Evolutionary conservation across 1,140 invertebrate genomes (phyloP), one percentile per base, ranked within the genome.

Genomic region (Choristoneura fumiferana): DNA sequence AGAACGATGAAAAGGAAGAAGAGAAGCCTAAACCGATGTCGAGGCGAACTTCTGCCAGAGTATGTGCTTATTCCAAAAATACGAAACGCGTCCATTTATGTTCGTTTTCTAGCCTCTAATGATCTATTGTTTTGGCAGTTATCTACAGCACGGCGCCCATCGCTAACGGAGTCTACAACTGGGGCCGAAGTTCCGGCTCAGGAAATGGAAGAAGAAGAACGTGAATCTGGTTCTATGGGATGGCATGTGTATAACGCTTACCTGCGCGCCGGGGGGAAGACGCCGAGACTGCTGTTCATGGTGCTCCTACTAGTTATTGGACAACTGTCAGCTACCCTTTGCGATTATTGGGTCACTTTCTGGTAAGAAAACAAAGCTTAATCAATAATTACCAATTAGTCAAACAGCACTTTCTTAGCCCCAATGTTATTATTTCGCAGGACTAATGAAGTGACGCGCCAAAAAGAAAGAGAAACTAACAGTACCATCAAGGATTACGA

Each of bases 311-410:
- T 91, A 8, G 61, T 91, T 1, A 52, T 90, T 13, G 89, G 89
- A 5, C 91, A 91, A 66, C 63, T 90, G 0, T 85, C 89, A 0
- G 86, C 89, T 1, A 91, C 87, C 5, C 71, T 88, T 2, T 87
- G 83, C 39, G 91, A 91, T 62, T 91, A 90, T 40, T 91, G 90
- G 90, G 87, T 91, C 12, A 90, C 89, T 1, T 87, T 86, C 65
- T 91, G 90, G 90, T 90, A 72, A 67, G 59, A 45, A 5, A 8
- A 37, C n/a, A 37, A 1, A 37, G 8, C 33, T 57, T 4, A 12
- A n/a, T 14, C 37, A 39, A 29, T 29, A 29, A 29, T 29, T 29
- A 6, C 22, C 22, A 29, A 6, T 29, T 6, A 29, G 6, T 6
- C 2, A 29, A 29, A 6, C 6, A 29, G 2, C 22, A 29, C 22